These are phyloP conservation scores for Battus philenor DNA, from an alignment of 1,140 invertebrate genomes.

Conservation along the genomic window DNA sequence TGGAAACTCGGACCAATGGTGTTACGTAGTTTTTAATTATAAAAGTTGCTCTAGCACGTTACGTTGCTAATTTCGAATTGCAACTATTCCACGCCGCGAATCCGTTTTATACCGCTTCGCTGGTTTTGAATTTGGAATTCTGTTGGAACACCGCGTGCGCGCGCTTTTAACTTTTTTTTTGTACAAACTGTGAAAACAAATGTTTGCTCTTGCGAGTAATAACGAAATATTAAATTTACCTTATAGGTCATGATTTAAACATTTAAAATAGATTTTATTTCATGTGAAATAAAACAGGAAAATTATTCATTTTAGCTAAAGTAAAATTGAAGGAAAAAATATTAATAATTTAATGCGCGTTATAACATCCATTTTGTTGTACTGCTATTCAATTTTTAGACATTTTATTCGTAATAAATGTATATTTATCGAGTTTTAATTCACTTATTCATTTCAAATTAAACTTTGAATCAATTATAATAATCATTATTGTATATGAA, in stretches of 20 bases:
- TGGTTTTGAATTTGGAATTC: slow-evolving; percentile 56
- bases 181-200: neutral
- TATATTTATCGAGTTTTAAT: too few relatives aligned
- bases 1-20: slow-evolving; percentile 65
- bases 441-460: too few relatives aligned
- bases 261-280: neutral
- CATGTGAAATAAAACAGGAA: too few relatives aligned
- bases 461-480: too few relatives aligned
- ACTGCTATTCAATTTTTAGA: too few relatives aligned
- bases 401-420: too few relatives aligned
- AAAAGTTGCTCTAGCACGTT: slow-evolving; percentile 51
- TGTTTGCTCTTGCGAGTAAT: neutral
- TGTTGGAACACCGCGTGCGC: slow-evolving; percentile 39
- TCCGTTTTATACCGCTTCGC: slow-evolving; percentile 45
- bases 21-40: slow-evolving; percentile 66
- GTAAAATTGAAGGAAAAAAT: too few relatives aligned
- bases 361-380: too few relatives aligned
- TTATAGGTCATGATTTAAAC: neutral
- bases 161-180: neutral
- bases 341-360: too few relatives aligned
- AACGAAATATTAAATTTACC: neutral
- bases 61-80: slow-evolving; percentile 28
- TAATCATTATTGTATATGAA: too few relatives aligned
- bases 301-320: too few relatives aligned
- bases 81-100: slow-evolving; percentile 36